Base-by-base conservation (phyloP, 2,797 vertebrate species). In the Gymnopithys bicolor region DNA sequence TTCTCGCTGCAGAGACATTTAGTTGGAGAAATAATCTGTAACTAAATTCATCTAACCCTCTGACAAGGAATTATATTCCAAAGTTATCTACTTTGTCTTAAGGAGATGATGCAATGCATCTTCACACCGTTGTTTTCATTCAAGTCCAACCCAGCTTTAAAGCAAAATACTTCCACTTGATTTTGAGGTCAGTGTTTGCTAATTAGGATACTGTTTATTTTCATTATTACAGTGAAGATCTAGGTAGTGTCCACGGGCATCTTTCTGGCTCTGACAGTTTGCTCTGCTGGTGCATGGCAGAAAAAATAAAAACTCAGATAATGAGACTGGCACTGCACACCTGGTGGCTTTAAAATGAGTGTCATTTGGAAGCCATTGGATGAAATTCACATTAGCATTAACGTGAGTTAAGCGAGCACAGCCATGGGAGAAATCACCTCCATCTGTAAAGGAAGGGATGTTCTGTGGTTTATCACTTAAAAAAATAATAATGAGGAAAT, bases 321-420 rank as follows among this genome's bases (percentile, higher is more conserved):
- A 63, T 86, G 23, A 76, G 41, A 82, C 17, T 64, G 70, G n/a
- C 39, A 12, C 13, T 66, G 60, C 59, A 53, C 43, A 95, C 45
- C 32, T 49, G 48, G 46, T 73, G 60, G 90, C 89, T 94, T 91
- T 80, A 62, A 92, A 95, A 91, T 73, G 2, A 92, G 37, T 43
- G 43, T 84, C 70, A 85, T 51, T 79, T 12, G 56, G 84, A 95
- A 81, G 48, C 15, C 63, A 46, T 35, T 81, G 21, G 35, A 41
- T 80, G 27, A 13, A 56, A 62, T 84, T 91, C 25, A 33, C 8
- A 13, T 32, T 53, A n/a, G 11, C 10, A 49, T 41, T 56, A 80
- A 24, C 30, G 2, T 19, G 49, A 90, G 11, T 10, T 68, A 75
- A 49, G 15, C 45, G 33, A 83, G 62, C 14, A 37, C 5, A 66